Percentiles rank a stretch among this genome's conserved stretches.
These are phyloP conservation scores for Asteroscopus sphinx DNA, from an alignment of 2,888 invertebrate species.

Conservation along the genomic window DNA sequence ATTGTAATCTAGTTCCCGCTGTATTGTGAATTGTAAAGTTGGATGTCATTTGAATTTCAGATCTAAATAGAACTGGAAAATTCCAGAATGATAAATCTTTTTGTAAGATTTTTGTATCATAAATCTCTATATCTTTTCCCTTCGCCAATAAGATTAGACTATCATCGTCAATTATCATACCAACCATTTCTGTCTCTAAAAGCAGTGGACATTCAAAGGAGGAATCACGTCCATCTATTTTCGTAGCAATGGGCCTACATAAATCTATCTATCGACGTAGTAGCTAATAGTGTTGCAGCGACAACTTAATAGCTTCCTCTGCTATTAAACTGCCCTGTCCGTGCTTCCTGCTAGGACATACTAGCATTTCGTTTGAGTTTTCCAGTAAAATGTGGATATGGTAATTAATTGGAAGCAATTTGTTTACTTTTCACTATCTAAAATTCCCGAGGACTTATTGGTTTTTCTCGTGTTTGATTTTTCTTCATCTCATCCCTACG, in stretches of 20 bases:
- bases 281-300: slow-evolving; percentile 77
- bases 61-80: not conserved
- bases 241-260: slow-evolving; percentile 65
- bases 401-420: slow-evolving; percentile 34
- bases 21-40: no score
- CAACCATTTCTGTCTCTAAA: slow-evolving; percentile 42
- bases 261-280: slow-evolving; percentile 81
- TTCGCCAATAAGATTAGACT: slow-evolving; percentile 30
- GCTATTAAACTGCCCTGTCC: slow-evolving; percentile 70
- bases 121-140: slow-evolving; percentile 3
- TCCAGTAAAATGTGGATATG: slow-evolving; percentile 48
- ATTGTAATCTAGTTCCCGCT: no score
- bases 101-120: not conserved
- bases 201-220: slow-evolving; percentile 49
- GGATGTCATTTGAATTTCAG: no score
- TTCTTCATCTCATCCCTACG: not conserved
- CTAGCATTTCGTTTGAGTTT: slow-evolving; percentile 52
- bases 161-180: slow-evolving; percentile 42
- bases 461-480: slow-evolving; percentile 5
- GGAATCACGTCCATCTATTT: slow-evolving; percentile 68
- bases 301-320: slow-evolving; percentile 88
- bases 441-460: slow-evolving; percentile 4
- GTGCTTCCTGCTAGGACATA: slow-evolving; percentile 65
- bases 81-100: not conserved
- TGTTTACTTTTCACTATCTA: slow-evolving; percentile 22